Evolutionary conservation across 2,113 vertebrate species (phyloP).

Genomic region (Ploceus nigricollis): DNA sequence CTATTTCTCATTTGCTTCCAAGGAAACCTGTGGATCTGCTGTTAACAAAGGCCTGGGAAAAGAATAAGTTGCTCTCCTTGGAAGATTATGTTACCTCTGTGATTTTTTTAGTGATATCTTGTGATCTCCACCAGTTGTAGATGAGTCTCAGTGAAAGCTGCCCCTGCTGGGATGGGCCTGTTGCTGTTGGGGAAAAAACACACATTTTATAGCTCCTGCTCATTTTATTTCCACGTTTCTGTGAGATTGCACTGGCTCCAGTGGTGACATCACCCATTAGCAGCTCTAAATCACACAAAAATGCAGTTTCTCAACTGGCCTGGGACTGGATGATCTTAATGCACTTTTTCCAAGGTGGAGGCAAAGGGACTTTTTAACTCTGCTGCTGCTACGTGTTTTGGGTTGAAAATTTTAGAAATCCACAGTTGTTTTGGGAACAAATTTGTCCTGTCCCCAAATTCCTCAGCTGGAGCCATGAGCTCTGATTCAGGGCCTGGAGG

Average conservation of each 20-base stretch:
- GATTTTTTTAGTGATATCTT: neutral
- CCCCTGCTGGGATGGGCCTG: neutral
- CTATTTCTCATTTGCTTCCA: conserved; percentile 27
- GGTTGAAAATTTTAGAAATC: neutral
- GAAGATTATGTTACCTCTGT: neutral
- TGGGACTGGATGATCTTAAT: neutral
- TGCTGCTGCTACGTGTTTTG: neutral
- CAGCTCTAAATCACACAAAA: neutral
- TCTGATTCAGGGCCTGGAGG: neutral
- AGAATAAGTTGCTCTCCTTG: neutral
- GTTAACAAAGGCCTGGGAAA: neutral
- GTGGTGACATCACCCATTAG: neutral
- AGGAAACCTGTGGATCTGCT: neutral
- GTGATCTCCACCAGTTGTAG: neutral
- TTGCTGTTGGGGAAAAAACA: neutral
- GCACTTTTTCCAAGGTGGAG: neutral
- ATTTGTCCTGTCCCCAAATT: rapidly evolving
- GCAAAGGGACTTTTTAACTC: neutral
- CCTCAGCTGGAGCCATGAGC: neutral
- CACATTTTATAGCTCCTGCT: neutral
- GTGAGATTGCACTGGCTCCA: neutral
- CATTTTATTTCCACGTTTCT: neutral
- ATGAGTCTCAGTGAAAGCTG: neutral
- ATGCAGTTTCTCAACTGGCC: neutral
- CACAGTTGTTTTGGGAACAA: neutral